Evolutionary conservation across 2,113 vertebrate genomes (phyloP), one percentile per base, ranked within the genome.

Genomic region (Engraulis encrasicolus): DNA sequence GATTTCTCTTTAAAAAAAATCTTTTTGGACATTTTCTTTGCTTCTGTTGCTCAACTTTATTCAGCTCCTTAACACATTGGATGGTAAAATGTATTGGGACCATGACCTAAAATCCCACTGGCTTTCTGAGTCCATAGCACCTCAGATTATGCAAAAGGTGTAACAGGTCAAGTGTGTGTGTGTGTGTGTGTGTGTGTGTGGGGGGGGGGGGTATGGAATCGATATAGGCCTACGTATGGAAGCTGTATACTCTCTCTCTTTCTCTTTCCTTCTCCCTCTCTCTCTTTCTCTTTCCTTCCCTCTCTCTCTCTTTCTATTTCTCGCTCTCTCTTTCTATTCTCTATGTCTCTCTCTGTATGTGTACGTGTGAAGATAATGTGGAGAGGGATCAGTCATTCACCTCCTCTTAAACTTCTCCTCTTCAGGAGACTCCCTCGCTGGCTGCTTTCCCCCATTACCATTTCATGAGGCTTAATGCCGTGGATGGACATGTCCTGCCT

Each of bases 171-270:
- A n/a, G n/a, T n/a, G n/a, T n/a, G n/a, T n/a, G n/a, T n/a, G n/a
- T n/a, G n/a, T n/a, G n/a, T n/a, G n/a, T n/a, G n/a, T 50, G 58
- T 81, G 31, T 48, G 48, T 71, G 78, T 66, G 81, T 85, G 80
- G 66, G 31, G n/a, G n/a, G n/a, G n/a, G n/a, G n/a, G n/a, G n/a
- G n/a, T n/a, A n/a, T n/a, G n/a, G n/a, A n/a, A n/a, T n/a, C n/a
- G n/a, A n/a, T n/a, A n/a, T n/a, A n/a, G n/a, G n/a, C n/a, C n/a
- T n/a, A n/a, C n/a, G n/a, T n/a, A n/a, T n/a, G n/a, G n/a, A n/a
- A n/a, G n/a, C n/a, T n/a, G n/a, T n/a, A n/a, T n/a, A n/a, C n/a
- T n/a, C n/a, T n/a, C n/a, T n/a, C n/a, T n/a, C n/a, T n/a, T n/a
- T n/a, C n/a, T n/a, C n/a, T n/a, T n/a, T n/a, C n/a, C n/a, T n/a